Evolutionary conservation across 2,113 vertebrate genomes (phyloP).

Genomic region (Megalops atlanticus): DNA sequence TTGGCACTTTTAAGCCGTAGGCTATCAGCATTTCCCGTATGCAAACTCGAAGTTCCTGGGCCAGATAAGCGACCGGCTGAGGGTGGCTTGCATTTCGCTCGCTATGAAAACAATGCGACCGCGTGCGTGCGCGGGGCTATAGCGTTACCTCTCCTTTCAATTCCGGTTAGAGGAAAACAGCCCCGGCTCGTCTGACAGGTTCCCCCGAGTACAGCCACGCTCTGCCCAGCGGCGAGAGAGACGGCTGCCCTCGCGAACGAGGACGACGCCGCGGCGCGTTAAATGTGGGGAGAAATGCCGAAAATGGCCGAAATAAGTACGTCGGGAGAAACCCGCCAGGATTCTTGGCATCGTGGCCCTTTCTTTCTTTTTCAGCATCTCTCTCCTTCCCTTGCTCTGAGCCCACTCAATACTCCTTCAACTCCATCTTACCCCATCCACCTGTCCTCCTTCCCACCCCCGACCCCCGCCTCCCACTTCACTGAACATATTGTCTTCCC

Average conservation of each 20-base stretch:
- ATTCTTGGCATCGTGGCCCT: neutral
- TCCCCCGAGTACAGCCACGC: neutral
- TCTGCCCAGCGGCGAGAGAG: neutral
- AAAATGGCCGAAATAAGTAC: neutral
- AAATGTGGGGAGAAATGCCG: neutral
- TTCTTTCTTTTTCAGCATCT: neutral
- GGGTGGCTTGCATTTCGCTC: neutral
- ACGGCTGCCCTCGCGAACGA: too few species aligned
- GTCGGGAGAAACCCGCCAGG: neutral
- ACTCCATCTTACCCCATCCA: neutral
- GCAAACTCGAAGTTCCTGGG: too few species aligned
- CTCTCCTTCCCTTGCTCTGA: neutral
- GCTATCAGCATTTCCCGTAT: too few species aligned
- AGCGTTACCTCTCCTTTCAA: neutral
- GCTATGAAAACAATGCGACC: neutral
- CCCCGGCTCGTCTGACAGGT: slow-evolving; percentile 41
- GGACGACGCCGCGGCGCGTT: neutral
- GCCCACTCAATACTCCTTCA: neutral
- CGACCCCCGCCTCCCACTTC: neutral
- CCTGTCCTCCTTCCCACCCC: neutral
- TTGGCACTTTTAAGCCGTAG: too few species aligned
- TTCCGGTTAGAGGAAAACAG: slow-evolving; percentile 19
- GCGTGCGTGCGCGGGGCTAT: neutral
- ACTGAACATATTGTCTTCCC: too few species aligned
- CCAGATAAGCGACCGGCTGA: neutral